Conservation (phyloP, 2,797 vertebrate genomes). For the Telmatherina bonti region DNA sequence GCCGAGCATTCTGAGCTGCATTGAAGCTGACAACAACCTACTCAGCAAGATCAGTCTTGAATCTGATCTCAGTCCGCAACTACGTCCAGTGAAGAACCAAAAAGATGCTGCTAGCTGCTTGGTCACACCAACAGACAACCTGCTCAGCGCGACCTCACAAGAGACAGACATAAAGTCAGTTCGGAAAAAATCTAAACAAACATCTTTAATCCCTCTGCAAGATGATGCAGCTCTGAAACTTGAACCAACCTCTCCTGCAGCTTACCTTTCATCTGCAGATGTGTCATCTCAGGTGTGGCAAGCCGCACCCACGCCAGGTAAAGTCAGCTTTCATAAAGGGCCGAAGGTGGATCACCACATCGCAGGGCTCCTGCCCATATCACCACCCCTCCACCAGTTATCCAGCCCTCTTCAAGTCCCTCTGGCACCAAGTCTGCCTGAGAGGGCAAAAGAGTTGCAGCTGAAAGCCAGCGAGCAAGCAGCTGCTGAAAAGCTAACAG, state of each 20-base stretch:
- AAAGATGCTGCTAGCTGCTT: not conserved
- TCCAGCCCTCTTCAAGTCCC: conserved; percentile 11
- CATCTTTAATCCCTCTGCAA: conserved; percentile 1
- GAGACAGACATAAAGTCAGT: not conserved
- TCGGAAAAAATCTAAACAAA: conserved; percentile 11
- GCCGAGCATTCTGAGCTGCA: conserved; percentile 30
- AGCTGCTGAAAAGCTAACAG: not conserved
- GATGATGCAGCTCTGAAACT: conserved; percentile 5
- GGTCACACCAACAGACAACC: conserved; percentile 2
- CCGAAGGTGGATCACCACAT: conserved; percentile 8
- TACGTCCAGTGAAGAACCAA: conserved; percentile 4
- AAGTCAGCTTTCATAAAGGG: not conserved
- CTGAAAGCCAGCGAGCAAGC: conserved; percentile 4
- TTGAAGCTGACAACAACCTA: not conserved
- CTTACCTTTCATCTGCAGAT: not conserved
- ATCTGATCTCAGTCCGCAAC: not conserved
- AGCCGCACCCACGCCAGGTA: not conserved
- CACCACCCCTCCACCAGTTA: not conserved
- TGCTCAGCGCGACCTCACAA: not conserved
- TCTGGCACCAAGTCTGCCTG: conserved; percentile 7
- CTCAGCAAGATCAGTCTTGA: conserved; percentile 3
- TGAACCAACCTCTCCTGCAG: not conserved
- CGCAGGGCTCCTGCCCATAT: conserved; percentile 13
- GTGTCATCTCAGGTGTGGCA: conserved; percentile 7
- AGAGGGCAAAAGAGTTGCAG: conserved; percentile 17